Evolutionary conservation across 2,888 invertebrate genomes (phyloP), one percentile per base, ranked within the genome.

Genomic region (Nymphalis c-album): DNA sequence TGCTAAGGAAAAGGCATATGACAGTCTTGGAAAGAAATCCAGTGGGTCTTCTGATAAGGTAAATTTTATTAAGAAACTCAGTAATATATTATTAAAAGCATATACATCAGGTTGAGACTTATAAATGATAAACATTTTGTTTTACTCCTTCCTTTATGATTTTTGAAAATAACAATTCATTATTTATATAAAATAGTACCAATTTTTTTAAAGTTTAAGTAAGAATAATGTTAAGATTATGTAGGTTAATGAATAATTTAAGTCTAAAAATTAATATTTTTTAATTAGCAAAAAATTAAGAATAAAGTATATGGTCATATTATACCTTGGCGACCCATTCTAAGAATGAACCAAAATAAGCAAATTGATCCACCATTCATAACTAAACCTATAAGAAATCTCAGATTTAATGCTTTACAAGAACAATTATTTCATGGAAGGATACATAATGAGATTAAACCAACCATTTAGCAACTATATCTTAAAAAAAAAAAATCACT

Each of bases 1-100:
- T 64, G 94, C 95, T 13, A 95, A 95, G 81, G 94, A 94, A 50
- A 96, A 96, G 88, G 97, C 96, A 2, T 95, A 95, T 75, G 93
- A 92, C 0, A 93, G 93, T 71, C 89, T 97, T 7, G 95, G 96
- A 57, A 95, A 96, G 73, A 94, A 94, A 75, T 71, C 89, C 17
- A 83, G 92, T 47, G 78, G 83, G 40, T 81, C 83, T 17, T 83
- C 87, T 50, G 88, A 87, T 58, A 90, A 92, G 91, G 92, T 92
- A 91, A 84, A 77, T 45, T 67, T 76, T 58, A 59, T 78, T 35
- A 75, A 73, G 64, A 70, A 60, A 20, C 68, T 80, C 26, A 64
- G 57, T 68, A 31, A 55, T 2, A 55, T 22, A 17, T 51, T 78
- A 18, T 64, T 78, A 58, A 72, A 74, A 50, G 70, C 67, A 48